Evolutionary conservation across 2,888 invertebrate genomes (phyloP).

Genomic region (Argyra leucocephala): DNA sequence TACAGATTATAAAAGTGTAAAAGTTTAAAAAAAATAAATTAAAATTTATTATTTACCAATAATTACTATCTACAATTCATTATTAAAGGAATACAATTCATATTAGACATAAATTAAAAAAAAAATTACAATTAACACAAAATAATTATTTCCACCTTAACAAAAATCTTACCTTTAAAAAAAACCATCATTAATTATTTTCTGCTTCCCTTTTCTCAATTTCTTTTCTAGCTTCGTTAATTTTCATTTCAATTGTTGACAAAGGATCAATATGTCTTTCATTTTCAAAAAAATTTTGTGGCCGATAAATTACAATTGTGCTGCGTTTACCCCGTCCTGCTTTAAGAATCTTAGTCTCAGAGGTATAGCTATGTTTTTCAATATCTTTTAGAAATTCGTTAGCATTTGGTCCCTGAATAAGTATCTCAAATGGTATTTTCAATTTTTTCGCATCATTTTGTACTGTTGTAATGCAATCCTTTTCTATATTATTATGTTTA

Average conservation of each 20-base stretch:
- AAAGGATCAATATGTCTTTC: background rate
- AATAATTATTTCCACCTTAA: too few relatives aligned
- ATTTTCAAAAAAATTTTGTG: constrained; percentile 18
- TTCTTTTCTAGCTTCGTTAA: background rate
- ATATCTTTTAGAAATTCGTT: constrained; percentile 40
- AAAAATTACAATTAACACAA: background rate
- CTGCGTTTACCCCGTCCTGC: constrained; percentile 31
- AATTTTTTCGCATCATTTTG: constrained; percentile 33
- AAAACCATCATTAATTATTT: background rate
- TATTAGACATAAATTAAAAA: background rate
- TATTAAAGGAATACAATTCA: background rate
- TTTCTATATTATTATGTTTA: constrained; percentile 32
- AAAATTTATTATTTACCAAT: too few relatives aligned
- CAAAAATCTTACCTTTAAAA: too few relatives aligned
- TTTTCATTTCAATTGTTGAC: background rate
- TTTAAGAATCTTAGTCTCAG: constrained; percentile 14
- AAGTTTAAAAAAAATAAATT: too few relatives aligned
- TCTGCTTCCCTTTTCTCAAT: background rate
- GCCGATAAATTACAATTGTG: constrained; percentile 38
- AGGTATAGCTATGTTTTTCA: constrained; percentile 12
- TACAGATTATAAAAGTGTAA: too few relatives aligned
- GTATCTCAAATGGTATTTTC: constrained; percentile 36
- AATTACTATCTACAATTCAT: too few relatives aligned
- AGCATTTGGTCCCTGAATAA: constrained; percentile 39
- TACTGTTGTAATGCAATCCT: constrained; percentile 37